These are phyloP conservation scores for Triplophysa rosa DNA, from an alignment of 2,113 vertebrate species.

Conservation along the genomic window DNA sequence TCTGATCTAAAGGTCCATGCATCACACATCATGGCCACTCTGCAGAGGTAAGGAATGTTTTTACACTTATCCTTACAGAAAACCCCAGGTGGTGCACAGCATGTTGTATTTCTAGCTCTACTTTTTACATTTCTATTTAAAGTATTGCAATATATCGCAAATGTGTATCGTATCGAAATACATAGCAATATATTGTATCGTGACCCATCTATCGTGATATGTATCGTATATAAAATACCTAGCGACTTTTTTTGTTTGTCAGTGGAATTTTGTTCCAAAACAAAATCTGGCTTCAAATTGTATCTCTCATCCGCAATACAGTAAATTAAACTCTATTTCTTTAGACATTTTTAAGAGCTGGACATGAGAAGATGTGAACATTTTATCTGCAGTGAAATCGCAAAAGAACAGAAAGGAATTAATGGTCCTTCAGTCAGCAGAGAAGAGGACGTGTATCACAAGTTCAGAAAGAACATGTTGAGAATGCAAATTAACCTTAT, in stretches of 20 bases:
- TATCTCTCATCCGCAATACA: not conserved
- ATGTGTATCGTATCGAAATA: too few relatives aligned
- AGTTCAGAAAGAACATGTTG: conserved; percentile 45
- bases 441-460: conserved; percentile 43
- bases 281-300: not conserved
- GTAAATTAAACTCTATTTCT: not conserved
- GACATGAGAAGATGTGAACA: not conserved
- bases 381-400: conserved; percentile 25
- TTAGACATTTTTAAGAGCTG: not conserved
- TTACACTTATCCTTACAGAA: too few relatives aligned
- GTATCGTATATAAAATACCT: too few relatives aligned
- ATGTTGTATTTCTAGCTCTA: too few relatives aligned
- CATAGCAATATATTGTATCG: too few relatives aligned
- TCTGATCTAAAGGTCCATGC: too few relatives aligned
- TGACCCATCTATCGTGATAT: too few relatives aligned
- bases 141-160: too few relatives aligned
- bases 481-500: conserved; percentile 63
- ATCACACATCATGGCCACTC: too few relatives aligned
- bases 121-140: too few relatives aligned
- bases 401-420: not conserved
- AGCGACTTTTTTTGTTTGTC: not conserved
- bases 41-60: too few relatives aligned
- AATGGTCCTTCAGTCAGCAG: conserved; percentile 28
- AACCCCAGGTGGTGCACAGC: too few relatives aligned
- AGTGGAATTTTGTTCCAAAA: not conserved